These are phyloP conservation scores for Cosmorhoe ocellata DNA, from an alignment of 2,888 invertebrate genomes.

Conservation along the genomic window DNA sequence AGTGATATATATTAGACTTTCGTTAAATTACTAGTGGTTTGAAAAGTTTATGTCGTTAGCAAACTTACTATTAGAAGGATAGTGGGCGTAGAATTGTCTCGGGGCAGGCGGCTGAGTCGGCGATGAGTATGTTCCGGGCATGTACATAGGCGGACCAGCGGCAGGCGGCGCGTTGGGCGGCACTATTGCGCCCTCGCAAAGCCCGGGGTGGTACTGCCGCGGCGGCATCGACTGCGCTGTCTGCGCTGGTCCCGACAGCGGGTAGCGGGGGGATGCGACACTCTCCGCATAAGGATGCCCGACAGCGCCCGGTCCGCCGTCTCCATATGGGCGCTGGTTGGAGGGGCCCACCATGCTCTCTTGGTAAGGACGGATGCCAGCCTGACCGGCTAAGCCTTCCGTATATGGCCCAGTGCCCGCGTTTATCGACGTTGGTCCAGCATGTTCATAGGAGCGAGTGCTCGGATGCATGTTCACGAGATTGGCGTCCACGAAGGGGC, in stretches of 20 bases:
- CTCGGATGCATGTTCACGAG: background rate
- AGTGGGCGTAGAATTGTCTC: background rate
- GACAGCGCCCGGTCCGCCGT: background rate
- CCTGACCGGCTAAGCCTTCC: too few relatives aligned
- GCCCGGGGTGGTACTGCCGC: conserved; percentile 7
- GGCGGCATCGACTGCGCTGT: conserved; percentile 1
- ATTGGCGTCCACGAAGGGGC: too few relatives aligned
- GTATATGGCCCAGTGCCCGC: background rate
- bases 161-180: background rate
- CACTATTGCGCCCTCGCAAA: background rate
- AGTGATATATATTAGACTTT: too few relatives aligned
- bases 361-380: background rate
- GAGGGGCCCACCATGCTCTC: background rate
- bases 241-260: background rate
- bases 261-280: conserved; percentile 4
- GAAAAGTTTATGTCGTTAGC: too few relatives aligned
- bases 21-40: too few relatives aligned
- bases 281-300: background rate
- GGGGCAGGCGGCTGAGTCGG: conserved; percentile 1
- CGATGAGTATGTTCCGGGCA: conserved; percentile 2
- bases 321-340: conserved; percentile 2
- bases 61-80: background rate
- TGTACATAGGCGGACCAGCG: background rate
- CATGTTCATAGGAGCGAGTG: background rate
- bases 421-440: too few relatives aligned